phyloP scores from a whole-genome alignment of 2,888 invertebrate genomes.

The Bellardia bayeri region DNA sequence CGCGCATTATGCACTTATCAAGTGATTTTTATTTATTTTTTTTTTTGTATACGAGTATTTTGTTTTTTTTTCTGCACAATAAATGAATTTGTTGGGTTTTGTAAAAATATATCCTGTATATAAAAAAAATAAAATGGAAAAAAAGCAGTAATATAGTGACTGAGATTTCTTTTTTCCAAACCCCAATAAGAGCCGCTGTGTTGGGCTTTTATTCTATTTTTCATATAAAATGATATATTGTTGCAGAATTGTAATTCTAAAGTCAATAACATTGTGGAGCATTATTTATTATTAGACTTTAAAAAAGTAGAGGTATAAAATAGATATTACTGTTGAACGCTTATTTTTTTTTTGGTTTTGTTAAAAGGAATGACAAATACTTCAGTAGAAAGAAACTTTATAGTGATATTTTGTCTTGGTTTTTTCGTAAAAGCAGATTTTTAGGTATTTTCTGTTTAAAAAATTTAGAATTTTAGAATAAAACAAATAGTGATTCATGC shows the following conservation, averaged over 20 bases:
- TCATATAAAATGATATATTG: conserved; percentile 63
- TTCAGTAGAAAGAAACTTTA: no score
- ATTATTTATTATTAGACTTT: conserved; percentile 61
- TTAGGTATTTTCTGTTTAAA: no score
- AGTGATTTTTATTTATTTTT: conserved; percentile 61
- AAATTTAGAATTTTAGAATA: no score
- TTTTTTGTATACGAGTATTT: not conserved
- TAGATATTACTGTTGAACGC: not conserved
- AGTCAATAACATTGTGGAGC: conserved; percentile 69
- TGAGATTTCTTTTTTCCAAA: conserved; percentile 11
- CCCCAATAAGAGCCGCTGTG: conserved; percentile 27
- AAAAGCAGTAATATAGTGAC: conserved; percentile 8
- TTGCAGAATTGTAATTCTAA: conserved; percentile 65
- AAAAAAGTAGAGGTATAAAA: not conserved
- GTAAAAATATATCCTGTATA: not conserved
- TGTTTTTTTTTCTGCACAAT: conserved; percentile 50
- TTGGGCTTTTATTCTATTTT: conserved; percentile 44
- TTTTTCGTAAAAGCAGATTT: no score
- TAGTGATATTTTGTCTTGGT: no score
- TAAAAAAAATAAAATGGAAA: conserved; percentile 19
- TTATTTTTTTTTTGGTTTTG: not conserved
- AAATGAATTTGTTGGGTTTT: conserved; percentile 61
- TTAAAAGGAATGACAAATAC: not conserved
- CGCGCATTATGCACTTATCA: conserved; percentile 73
- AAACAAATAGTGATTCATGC: no score